Base-by-base conservation (phyloP, 1,140 invertebrate species). In the Listronotus oregonensis region DNA sequence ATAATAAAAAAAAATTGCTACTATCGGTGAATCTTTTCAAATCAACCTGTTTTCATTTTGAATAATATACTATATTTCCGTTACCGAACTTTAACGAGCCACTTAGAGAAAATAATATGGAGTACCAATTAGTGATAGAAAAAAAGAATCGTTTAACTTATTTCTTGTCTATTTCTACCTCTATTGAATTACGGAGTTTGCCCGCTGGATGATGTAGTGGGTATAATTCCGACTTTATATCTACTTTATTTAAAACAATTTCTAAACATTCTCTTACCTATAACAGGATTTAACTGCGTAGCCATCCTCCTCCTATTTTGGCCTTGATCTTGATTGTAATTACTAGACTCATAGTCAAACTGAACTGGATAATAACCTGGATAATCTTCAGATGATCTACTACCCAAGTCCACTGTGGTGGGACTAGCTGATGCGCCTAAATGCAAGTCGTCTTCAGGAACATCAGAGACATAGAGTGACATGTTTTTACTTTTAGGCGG, bases 351-450 rank as follows among this genome's bases (percentile, higher is more conserved):
- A 57, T 34, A 64, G 15, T 52, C 32, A 14, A 34, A 52, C 10
- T 42, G 31, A 3, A 21, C 17, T 12, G 39, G 5, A 27, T 27
- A 27, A 27, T 27, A 27, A 34, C 3, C 27, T 8, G 58, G 34
- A 50, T 50, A 60, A 3, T 60, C 58, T 14, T 58, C 56, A 15
- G 10, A 58, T 8, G 56, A 66, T 50, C 55, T 58, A 32, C 51
- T 54, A 12, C 70, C 59, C 32, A 71, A 18, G 47, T 76, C 76
- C 69, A 77, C 66, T 57, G 72, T 66, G 63, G 83, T 83, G n/a
- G 84, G 84, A 75, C 83, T 85, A 7, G 84, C 83, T 0, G 84
- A 85, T 6, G 83, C 83, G 8, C 83, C 84, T 14, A 85, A 66
- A 3, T 78, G 71, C 50, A 85, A 71, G 60, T 85, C 83, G 68